Base-by-base conservation (phyloP, 2,113 vertebrate genomes). In the Sorex araneus region DNA sequence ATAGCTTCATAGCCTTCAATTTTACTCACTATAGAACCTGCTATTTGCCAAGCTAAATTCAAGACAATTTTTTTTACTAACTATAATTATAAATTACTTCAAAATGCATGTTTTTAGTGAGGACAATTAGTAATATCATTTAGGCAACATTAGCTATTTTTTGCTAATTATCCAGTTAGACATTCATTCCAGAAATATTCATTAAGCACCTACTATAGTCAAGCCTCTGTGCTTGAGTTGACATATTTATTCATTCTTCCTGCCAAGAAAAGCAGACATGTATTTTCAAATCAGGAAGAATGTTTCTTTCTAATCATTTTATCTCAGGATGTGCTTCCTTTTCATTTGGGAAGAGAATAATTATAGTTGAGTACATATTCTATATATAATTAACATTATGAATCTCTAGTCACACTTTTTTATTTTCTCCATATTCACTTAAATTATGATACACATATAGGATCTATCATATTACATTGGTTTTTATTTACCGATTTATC, bases 111-210 rank as follows among this genome's bases (percentile, higher is more conserved):
- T 88, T 95, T 93, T 86, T 93, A 88, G 45, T 40, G 18, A 8
- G 34, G 64, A 64, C 89, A 87, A 96, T 96, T 93, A 96, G 40
- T 85, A 93, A 70, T 15, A 81, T 89, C 73, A 64, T 87, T 96
- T 91, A 81, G 64, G 63, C 25, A 81, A 34, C 74, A 67, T 84
- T 63, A 89, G 87, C 84, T 92, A 1, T 89, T 94, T 91, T 92
- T 92, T 87, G 69, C 80, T 89, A 92, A 95, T 96, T 95, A 96
- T 82, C 87, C 69, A 45, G 67, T 97, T 93, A 92, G 40, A 84
- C 21, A 88, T 86, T 93, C 60, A 50, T 77, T 92, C 74, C 40
- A 50, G 32, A 92, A 92, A 83, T 91, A 84, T 94, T 96, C 77
- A 94, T 92, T 95, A 96, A 91, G 45, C 74, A 87, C 30, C 36